A percentile compares a stretch with the other conserved stretches of the same genome.
phyloP scores from a whole-genome alignment of 2,797 vertebrate species.

The Phrynocephalus vlangalii region DNA sequence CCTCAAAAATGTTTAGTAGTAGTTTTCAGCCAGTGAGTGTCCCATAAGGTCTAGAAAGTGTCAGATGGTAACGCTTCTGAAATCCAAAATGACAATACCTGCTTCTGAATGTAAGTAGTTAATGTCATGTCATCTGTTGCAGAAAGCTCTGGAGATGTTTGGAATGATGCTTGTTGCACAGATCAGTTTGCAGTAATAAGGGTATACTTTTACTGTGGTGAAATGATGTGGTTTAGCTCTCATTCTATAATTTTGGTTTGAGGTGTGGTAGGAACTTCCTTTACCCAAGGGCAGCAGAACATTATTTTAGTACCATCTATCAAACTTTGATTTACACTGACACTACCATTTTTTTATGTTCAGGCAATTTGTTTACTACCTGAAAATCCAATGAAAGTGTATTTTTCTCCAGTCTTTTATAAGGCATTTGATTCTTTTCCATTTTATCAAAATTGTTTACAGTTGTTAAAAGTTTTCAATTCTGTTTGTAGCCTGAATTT shows the following conservation, averaged over 20 bases:
- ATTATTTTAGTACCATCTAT: conserved; percentile 73
- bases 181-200: conserved; percentile 73
- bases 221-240: conserved; percentile 77
- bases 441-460: background rate
- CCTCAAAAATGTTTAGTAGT: conserved; percentile 71
- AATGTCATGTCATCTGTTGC: conserved; percentile 67
- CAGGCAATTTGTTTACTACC: conserved; percentile 24
- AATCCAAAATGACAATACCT: conserved; percentile 64
- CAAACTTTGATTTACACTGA: conserved; percentile 68
- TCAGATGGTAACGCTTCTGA: conserved; percentile 66
- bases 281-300: conserved; percentile 69
- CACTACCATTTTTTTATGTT: conserved; percentile 51
- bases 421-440: background rate
- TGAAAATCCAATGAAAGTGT: conserved; percentile 29
- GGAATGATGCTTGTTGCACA: conserved; percentile 73
- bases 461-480: background rate
- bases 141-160: conserved; percentile 69
- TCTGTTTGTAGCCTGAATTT: background rate
- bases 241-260: conserved; percentile 76
- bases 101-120: conserved; percentile 68
- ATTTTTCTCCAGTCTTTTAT: background rate
- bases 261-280: conserved; percentile 78
- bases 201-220: conserved; percentile 76
- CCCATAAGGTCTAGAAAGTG: conserved; percentile 62
- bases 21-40: conserved; percentile 64